Conservation (phyloP, 2,888 invertebrate genomes). For the Polyploca ridens region DNA sequence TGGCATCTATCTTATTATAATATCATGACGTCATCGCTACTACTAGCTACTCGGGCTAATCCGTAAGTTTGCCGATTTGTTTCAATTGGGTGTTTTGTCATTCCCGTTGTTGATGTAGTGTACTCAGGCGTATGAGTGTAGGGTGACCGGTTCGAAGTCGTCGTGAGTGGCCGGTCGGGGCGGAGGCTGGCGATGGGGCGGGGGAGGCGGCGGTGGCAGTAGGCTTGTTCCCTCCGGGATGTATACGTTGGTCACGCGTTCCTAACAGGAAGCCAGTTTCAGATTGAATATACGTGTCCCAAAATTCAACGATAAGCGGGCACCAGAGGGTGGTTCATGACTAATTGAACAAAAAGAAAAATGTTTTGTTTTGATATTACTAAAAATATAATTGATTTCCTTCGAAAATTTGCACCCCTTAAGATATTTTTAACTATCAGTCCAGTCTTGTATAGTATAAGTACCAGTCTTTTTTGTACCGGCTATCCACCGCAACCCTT, state of each 20-base stretch:
- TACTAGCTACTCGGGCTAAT: conserved; percentile 26
- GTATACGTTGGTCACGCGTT: conserved; percentile 85
- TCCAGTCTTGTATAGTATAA: no score
- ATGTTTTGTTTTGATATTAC: no score
- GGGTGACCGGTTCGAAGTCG: conserved; percentile 84
- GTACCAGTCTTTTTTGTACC: no score
- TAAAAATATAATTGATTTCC: no score
- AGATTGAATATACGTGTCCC: background rate
- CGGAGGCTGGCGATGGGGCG: conserved; percentile 79
- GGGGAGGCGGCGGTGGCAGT: conserved; percentile 87
- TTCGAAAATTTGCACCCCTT: no score
- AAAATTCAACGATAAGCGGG: no score
- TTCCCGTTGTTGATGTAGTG: conserved; percentile 15
- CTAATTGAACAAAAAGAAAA: no score
- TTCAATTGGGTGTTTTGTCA: conserved; percentile 18
- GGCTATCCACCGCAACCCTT: no score
- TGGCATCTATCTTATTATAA: conserved; percentile 14
- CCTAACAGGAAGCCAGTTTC: conserved; percentile 59
- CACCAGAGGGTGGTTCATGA: no score
- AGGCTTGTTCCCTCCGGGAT: conserved; percentile 89
- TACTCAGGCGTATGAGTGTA: conserved; percentile 79
- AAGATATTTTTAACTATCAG: no score
- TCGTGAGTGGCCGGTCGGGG: conserved; percentile 83
- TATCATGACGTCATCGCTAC: conserved; percentile 19
- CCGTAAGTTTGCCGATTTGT: conserved; percentile 23